Evolutionary conservation across 1,140 invertebrate genomes (phyloP).

Genomic region (Rhizoglyphus robini): DNA sequence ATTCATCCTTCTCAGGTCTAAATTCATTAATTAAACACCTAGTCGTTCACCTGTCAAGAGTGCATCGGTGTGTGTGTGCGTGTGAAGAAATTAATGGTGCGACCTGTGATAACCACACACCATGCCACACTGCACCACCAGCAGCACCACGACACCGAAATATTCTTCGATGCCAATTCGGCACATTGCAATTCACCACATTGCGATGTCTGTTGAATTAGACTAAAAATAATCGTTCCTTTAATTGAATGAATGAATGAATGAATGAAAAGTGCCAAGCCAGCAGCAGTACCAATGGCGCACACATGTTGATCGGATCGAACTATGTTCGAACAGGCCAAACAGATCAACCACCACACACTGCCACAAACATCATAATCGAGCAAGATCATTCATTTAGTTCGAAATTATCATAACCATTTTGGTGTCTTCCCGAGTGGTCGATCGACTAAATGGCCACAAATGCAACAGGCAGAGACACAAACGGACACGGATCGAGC

Average conservation of each 20-base stretch:
- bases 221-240: not conserved
- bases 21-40: slow-evolving; percentile 19
- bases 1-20: not conserved
- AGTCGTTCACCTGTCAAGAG: slow-evolving; percentile 15
- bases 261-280: no score
- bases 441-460: no score
- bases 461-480: no score
- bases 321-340: no score
- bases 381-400: not conserved
- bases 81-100: not conserved
- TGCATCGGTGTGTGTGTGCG: not conserved
- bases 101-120: no score
- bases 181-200: no score
- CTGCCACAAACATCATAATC: slow-evolving; percentile 11
- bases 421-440: not conserved
- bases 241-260: no score
- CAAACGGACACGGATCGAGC: no score
- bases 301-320: not conserved
- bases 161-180: not conserved
- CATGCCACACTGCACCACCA: not conserved
- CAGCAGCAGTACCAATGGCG: no score
- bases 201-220: not conserved
- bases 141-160: not conserved
- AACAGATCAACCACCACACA: no score
- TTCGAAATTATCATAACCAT: slow-evolving; percentile 13